These are phyloP conservation scores for Drosophila nigromelanica DNA, from an alignment of 1,140 invertebrate species.

Conservation along the genomic window DNA sequence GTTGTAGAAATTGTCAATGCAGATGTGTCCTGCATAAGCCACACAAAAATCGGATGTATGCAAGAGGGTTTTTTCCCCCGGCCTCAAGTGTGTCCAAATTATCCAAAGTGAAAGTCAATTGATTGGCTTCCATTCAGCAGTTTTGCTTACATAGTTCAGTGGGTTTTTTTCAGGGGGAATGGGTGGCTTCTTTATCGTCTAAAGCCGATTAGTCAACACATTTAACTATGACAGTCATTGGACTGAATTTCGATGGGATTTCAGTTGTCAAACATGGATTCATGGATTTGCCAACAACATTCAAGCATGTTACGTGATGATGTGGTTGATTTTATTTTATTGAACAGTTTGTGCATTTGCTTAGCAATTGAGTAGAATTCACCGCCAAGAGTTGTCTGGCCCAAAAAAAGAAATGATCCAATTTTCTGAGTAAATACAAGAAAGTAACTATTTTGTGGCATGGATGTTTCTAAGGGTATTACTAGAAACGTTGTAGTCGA, in stretches of 20 bases:
- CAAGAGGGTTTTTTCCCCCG: constrained; percentile 5
- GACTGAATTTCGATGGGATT: constrained; percentile 15
- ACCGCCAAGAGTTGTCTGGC: constrained; percentile 3
- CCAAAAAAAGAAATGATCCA: constrained; percentile 18
- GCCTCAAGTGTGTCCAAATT: constrained; percentile 43
- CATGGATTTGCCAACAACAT: constrained; percentile 32
- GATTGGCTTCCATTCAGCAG: constrained; percentile 67
- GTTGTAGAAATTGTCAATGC: constrained; percentile 63
- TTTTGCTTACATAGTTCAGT: constrained; percentile 35
- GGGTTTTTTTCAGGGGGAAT: constrained; percentile 13
- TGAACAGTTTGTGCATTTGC: constrained; percentile 13
- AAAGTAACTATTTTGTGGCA: neutral
- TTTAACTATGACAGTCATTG: constrained; percentile 28
- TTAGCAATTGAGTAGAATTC: constrained; percentile 10
- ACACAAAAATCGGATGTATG: neutral
- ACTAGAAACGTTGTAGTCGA: neutral
- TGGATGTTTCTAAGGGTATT: neutral
- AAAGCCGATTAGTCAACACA: constrained; percentile 51
- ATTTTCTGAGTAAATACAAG: constrained; percentile 22
- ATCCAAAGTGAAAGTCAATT: constrained; percentile 69
- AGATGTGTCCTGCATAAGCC: constrained; percentile 43
- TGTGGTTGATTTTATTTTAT: constrained; percentile 51
- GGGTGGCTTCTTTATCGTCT: constrained; percentile 21
- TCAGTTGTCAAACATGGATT: constrained; percentile 46
- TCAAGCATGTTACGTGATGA: constrained; percentile 10